Conservation (phyloP, 2,888 invertebrate genomes). For the Sinodicranocentrus sp. region DNA sequence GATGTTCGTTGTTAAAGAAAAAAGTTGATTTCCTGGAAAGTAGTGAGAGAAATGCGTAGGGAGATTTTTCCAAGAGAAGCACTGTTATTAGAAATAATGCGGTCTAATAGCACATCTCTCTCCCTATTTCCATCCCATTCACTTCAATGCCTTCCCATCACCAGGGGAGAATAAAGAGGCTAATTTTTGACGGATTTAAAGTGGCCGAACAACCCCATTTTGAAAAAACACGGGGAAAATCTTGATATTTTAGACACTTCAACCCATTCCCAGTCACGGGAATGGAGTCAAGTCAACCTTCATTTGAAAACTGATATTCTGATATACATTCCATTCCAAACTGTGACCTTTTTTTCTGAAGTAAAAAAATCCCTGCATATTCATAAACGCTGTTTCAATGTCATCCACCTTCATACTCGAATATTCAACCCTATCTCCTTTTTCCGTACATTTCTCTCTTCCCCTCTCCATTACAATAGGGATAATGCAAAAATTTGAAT, state of each 20-base stretch:
- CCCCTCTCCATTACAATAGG: slow-evolving; percentile 36
- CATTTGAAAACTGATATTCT: slow-evolving; percentile 26
- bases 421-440: no score
- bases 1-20: no score
- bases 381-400: slow-evolving; percentile 39
- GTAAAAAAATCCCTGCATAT: slow-evolving; percentile 36
- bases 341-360: neutral
- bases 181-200: slow-evolving; percentile 65
- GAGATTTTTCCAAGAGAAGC: slow-evolving; percentile 20
- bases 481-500: slow-evolving; percentile 48
- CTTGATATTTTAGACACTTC: neutral
- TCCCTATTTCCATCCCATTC: slow-evolving; percentile 37
- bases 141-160: slow-evolving; percentile 32
- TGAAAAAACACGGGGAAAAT: neutral
- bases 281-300: no score
- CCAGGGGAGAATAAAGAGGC: slow-evolving; percentile 51
- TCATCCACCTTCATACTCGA: neutral
- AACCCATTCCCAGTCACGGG: slow-evolving; percentile 52
- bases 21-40: no score
- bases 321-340: neutral
- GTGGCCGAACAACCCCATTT: slow-evolving; percentile 52
- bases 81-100: slow-evolving; percentile 60
- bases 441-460: neutral
- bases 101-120: slow-evolving; percentile 60
- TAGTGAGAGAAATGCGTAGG: neutral